Evolutionary conservation across 1,140 invertebrate genomes (phyloP).

Genomic region (Drosophila obscura): DNA sequence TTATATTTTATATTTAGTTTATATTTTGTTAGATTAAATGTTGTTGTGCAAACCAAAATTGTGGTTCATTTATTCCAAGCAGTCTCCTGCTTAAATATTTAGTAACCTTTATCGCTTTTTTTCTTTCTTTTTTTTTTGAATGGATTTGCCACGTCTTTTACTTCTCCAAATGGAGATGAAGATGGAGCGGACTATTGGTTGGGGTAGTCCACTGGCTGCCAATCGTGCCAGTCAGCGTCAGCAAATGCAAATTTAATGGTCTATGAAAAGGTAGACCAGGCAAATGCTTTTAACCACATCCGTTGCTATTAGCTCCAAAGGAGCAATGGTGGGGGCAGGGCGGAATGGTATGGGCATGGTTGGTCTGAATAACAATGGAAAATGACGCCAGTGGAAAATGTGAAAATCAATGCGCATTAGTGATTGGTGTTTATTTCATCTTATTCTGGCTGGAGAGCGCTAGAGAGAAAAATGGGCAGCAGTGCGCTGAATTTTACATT

Average conservation of each 20-base stretch:
- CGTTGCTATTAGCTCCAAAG: slow-evolving; percentile 65
- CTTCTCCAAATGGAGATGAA: slow-evolving; percentile 12
- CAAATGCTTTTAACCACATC: slow-evolving; percentile 81
- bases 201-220: background rate
- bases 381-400: slow-evolving; percentile 70
- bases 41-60: too few species aligned
- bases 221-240: slow-evolving; percentile 69
- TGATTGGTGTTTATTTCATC: slow-evolving; percentile 67
- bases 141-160: slow-evolving; percentile 1
- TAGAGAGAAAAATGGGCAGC: slow-evolving; percentile 17
- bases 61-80: background rate
- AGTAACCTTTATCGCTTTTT: slow-evolving; percentile 16
- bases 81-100: slow-evolving; percentile 50
- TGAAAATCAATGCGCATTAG: slow-evolving; percentile 81
- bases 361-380: slow-evolving; percentile 58
- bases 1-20: background rate
- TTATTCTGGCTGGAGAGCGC: slow-evolving; percentile 27
- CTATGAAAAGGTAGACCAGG: slow-evolving; percentile 75
- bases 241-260: slow-evolving; percentile 82
- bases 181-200: slow-evolving; percentile 1
- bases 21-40: background rate
- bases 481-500: slow-evolving; percentile 39
- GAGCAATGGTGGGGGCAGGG: background rate
- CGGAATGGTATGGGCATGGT: slow-evolving; percentile 9
- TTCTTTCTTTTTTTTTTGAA: background rate